Evolutionary conservation across 2,797 vertebrate genomes (phyloP), one percentile per base, ranked within the genome.

Genomic region (Agapornis canus): DNA sequence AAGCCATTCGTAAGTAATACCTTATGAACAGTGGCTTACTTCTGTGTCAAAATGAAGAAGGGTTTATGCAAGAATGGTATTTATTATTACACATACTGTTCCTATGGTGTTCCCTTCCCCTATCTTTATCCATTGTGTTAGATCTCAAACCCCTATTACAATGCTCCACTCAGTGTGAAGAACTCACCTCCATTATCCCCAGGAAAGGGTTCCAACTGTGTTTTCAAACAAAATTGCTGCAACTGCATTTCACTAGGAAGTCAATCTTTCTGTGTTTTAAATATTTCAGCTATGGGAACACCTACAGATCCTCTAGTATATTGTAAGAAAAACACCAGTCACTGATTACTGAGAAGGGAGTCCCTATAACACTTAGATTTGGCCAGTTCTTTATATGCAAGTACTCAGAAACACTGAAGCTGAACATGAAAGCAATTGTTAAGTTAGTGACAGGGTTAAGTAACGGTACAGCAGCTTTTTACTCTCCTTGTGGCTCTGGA

Each of bases 151-250:
- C 13, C 6, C 10, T 72, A 23, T 84, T 92, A 82, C 65, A 94
- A 12, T 52, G 52, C 25, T 45, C 12, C 9, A 75, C 47, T 66
- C 59, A 72, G 22, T 79, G 43, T 80, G 82, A 90, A 71, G 45
- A 69, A 25, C 43, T 90, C 84, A 63, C 70, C 63, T 89, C 66
- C 40, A 52, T 89, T 87, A 89, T 77, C 12, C 31, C 32, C 43
- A 39, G 52, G 37, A 93, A 92, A 82, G 22, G 12, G 21, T 19
- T 87, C 89, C 79, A 68, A 37, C 69, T 78, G 82, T 32, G 83
- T 83, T 92, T 89, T 83, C 52, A 57, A 71, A 92, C 42, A 68
- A 95, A 89, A 96, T 69, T 70, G 61, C 65, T 83, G 64, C 27
- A 60, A 83, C 26, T 88, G 40, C 43, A 72, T 83, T 92, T 92